Percentiles rank a stretch among this genome's conserved stretches.
These are phyloP conservation scores for Potamilus streckersoni DNA, from an alignment of 1,140 invertebrate genomes.

Conservation along the genomic window DNA sequence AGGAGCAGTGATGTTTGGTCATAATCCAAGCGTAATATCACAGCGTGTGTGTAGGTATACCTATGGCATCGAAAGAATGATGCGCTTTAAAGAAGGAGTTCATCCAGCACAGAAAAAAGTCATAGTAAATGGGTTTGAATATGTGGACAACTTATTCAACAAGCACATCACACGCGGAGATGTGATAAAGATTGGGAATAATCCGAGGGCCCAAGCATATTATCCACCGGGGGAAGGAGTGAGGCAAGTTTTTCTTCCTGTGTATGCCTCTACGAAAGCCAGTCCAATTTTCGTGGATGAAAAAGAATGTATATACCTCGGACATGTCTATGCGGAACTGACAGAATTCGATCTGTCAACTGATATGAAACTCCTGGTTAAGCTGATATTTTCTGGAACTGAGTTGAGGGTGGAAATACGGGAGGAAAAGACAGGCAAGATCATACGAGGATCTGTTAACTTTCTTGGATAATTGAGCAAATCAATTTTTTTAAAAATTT, in stretches of 20 bases:
- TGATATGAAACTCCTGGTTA: constrained; percentile 3
- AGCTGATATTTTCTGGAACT: constrained; percentile 16
- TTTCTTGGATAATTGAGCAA: too few relatives aligned
- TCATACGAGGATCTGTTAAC: too few relatives aligned
- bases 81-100: neutral
- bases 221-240: neutral
- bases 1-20: constrained; percentile 14
- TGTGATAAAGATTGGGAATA: neutral
- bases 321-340: neutral
- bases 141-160: constrained; percentile 16
- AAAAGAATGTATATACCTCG: neutral
- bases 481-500: too few relatives aligned
- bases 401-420: neutral
- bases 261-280: neutral
- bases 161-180: constrained; percentile 18
- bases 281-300: constrained; percentile 7
- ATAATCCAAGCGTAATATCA: constrained; percentile 5
- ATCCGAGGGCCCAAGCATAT: constrained; percentile 1
- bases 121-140: neutral
- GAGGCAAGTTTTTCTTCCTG: constrained; percentile 8
- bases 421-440: too few relatives aligned
- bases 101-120: constrained; percentile 10
- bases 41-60: constrained; percentile 8
- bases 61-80: constrained; percentile 19
- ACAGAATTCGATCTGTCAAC: constrained; percentile 3